phyloP scores from a whole-genome alignment of 2,888 invertebrate genomes.

The Aphodius granarius region DNA sequence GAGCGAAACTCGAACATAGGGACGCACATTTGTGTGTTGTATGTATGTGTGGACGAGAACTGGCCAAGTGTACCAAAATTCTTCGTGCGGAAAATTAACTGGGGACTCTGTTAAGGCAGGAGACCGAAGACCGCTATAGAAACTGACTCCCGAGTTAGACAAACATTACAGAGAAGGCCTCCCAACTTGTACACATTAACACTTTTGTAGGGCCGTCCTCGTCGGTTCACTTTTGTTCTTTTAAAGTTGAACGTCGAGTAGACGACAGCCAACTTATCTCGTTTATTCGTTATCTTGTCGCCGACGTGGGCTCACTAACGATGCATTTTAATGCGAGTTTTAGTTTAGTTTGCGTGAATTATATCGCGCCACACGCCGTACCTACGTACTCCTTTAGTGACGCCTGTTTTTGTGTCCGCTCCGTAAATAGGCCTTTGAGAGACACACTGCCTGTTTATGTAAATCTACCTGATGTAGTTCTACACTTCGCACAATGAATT shows the following conservation, averaged over 20 bases:
- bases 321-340: neutral
- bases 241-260: slow-evolving; percentile 13
- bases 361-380: neutral
- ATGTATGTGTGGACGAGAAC: neutral
- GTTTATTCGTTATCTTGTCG: neutral
- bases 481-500: neutral
- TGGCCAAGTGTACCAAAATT: neutral
- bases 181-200: slow-evolving; percentile 35
- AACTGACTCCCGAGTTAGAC: slow-evolving; percentile 18
- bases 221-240: slow-evolving; percentile 28
- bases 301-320: neutral
- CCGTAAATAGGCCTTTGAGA: neutral
- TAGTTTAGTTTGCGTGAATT: neutral
- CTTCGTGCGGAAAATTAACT: slow-evolving; percentile 15
- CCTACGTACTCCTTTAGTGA: neutral
- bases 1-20: neutral
- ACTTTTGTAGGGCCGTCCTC: slow-evolving; percentile 32
- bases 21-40: slow-evolving; percentile 2
- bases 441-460: neutral
- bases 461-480: neutral
- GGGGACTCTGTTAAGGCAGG: neutral
- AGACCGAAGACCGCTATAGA: neutral
- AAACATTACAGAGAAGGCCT: slow-evolving; percentile 31
- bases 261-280: neutral
- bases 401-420: neutral